Evolutionary conservation across 2,888 invertebrate genomes (phyloP), one percentile per base, ranked within the genome.

Genomic region (Macrosiphum euphorbiae): DNA sequence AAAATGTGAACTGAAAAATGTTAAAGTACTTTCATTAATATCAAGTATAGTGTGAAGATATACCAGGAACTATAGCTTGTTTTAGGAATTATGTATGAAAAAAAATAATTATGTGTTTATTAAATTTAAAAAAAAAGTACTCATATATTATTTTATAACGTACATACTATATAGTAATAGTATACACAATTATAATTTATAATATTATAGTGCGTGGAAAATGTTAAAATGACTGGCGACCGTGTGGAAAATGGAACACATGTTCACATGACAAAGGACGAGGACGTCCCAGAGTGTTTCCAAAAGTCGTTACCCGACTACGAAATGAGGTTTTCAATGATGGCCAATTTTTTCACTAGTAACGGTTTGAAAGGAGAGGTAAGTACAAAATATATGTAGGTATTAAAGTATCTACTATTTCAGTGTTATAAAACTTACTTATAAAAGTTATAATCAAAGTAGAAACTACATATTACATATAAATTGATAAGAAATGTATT

Each of bases 361-460:
- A 91, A 91, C n/a, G 91, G 91, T 0, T 10, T 44, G 16, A 91
- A 55, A 58, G 91, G 91, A 47, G 85, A 91, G n/a, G 91, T 78
- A 78, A 35, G 20, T 91, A 58, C 20, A 44, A 44, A 44, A 44
- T 44, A 44, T 67, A 50, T 55, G 0, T 88, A 16, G 26, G 11
- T 11, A 86, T 28, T 13, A n/a, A n/a, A n/a, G n/a, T n/a, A n/a
- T n/a, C n/a, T 86, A 86, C 10, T 41, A 84, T 67, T 67, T 67
- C 1, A n/a, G n/a, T n/a, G 13, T 28, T 67, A 67, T 26, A 58
- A 7, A 26, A 26, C 47, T 47, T 47, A 47, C 47, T 47, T 47
- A 47, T 47, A 47, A 47, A 58, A 58, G 26, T 47, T 67, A n/a
- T 67, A 13, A 67, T 67, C 61, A n/a, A 67, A 35, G 16, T 35